Evolutionary conservation across 2,113 vertebrate genomes (phyloP).

Genomic region (Coreoperca whiteheadi): DNA sequence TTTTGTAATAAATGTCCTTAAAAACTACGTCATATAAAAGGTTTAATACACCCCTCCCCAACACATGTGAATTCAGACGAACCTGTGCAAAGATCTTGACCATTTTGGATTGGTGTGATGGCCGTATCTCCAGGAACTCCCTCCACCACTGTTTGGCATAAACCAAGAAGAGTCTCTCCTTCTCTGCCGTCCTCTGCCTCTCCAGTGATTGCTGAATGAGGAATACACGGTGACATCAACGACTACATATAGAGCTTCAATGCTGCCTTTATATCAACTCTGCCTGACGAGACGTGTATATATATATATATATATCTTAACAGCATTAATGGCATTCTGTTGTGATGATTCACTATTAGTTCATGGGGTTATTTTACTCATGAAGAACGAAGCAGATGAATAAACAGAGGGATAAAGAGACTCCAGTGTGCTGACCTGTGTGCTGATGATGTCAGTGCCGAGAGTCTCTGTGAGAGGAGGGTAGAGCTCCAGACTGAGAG

Average conservation of each 20-base stretch:
- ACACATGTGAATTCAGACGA: neutral
- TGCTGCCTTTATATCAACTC: neutral
- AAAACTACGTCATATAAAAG: neutral
- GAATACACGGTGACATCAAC: conserved; percentile 12
- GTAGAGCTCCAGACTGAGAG: conserved; percentile 93
- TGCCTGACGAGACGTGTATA: too few species aligned
- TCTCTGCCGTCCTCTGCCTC: conserved; percentile 93
- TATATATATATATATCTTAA: too few species aligned
- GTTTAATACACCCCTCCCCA: neutral
- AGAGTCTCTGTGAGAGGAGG: conserved; percentile 89
- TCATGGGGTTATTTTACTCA: conserved; percentile 1
- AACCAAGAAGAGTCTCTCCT: conserved; percentile 93
- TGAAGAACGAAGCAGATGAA: conserved; percentile 36
- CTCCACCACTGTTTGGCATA: conserved; percentile 99
- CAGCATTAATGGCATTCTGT: conserved; percentile 15
- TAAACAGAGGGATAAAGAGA: conserved; percentile 16
- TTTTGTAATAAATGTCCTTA: neutral
- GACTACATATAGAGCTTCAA: neutral
- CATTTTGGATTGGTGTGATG: conserved; percentile 90
- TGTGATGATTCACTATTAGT: conserved; percentile 5
- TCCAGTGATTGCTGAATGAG: conserved; percentile 90
- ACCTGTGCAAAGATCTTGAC: conserved; percentile 99
- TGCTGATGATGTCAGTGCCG: conserved; percentile 89
- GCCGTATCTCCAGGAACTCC: conserved; percentile 96
- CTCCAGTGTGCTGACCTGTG: conserved; percentile 87